Evolutionary conservation across 1,140 invertebrate species (phyloP), one percentile per base, ranked within the genome.

Genomic region (Bicyclus anynana): DNA sequence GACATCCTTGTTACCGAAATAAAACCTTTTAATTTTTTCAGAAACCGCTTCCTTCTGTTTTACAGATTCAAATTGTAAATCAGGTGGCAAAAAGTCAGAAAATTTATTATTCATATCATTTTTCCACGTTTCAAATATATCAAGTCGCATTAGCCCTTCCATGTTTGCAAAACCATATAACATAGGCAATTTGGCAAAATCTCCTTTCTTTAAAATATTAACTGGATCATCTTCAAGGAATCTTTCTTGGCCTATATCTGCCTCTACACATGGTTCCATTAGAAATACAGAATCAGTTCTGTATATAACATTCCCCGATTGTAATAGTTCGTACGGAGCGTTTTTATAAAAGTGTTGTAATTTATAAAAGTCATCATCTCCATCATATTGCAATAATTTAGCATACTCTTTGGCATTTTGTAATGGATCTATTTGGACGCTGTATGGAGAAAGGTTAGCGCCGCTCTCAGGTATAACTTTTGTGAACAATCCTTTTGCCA

Each of bases 261-360:
- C 59, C 53, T 85, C 82, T 16, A 85, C 63, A 51, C 82, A 85
- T 6, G 82, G 82, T 26, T 44, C 46, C 47, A 81, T 74, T 10
- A 67, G 40, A 13, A 81, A 65, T 6, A 51, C 50, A 6, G 64
- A 53, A 47, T 76, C 67, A 1, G 47, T 49, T 57, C 57, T 49
- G n/a, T 61, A 40, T 13, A 65, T 16, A 14, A 63, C 20, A 16
- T 52, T 38, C 10, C 33, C 49, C 12, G 59, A 67, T 27, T 53
- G 33, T 23, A 85, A 53, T 33, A 49, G 10, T 44, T 81, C 67
- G 38, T 62, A 67, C 10, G 77, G 55, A 26, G 65, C 47, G 13
- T 40, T 75, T 60, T 71, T 75, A 48, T 77, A 84, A 61, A 81
- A 81, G 12, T 68, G 54, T 69, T 84, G 68, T 17, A 84, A 53